Evolutionary conservation across 2,113 vertebrate genomes (phyloP), one percentile per base, ranked within the genome.

Genomic region (Romanogobio albipinnatus): DNA sequence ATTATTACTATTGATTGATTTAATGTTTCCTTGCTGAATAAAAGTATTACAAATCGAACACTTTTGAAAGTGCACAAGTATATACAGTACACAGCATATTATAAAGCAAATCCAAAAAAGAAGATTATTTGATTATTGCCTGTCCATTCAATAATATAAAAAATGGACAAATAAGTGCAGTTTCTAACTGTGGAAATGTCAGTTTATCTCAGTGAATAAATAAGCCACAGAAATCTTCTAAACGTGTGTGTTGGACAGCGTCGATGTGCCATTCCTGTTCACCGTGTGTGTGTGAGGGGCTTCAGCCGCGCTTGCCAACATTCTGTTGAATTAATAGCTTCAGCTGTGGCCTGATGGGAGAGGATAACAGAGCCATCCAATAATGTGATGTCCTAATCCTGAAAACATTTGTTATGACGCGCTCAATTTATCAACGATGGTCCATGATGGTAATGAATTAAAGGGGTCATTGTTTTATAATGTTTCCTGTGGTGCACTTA

Each of bases 281-380:
- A 24, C 59, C 7, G 22, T 24, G 10, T 36, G 43, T 76, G 71
- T 64, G 71, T 62, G 71, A 84, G 58, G 56, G 56, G 49, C 53
- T 81, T 49, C 45, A 51, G 61, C 43, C 13, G 45, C 61, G 45
- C 45, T 75, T 84, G 82, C 82, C 82, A 84, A 76, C 82, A 84
- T 84, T 84, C 83, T 84, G 83, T 29, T 79, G 84, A 80, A 80
- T 80, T 77, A 85, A 85, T 80, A 85, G 77, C 84, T 13, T 71
- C 84, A 80, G 76, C 76, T 79, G 66, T 73, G 76, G 22, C 62
- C 64, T 24, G 53, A 79, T 80, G 53, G 19, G 43, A 71, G 51
- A 58, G 64, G 29, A 45, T 71, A 68, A 47, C 15, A 22, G 14
- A 47, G 51, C 83, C 49, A 53, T 43, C 51, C 56, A 73, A 61